Evolutionary conservation across 2,113 vertebrate genomes (phyloP).

Genomic region (Notechis scutatus): DNA sequence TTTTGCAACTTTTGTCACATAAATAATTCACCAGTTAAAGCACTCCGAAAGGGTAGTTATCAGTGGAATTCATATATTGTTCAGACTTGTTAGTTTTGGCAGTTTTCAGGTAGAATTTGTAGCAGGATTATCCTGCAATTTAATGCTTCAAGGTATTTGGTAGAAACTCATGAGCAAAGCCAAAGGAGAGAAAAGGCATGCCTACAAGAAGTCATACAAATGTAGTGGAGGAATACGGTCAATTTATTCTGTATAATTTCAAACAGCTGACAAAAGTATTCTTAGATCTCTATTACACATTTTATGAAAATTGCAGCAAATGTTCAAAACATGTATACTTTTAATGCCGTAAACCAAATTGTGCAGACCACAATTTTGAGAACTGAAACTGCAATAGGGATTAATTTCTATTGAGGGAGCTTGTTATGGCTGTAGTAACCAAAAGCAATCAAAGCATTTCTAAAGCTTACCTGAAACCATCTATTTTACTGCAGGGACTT

Average conservation of each 20-base stretch:
- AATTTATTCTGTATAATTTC: neutral
- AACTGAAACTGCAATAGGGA: neutral
- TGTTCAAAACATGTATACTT: neutral
- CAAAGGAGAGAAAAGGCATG: neutral
- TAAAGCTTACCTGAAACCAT: neutral
- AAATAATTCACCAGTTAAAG: neutral
- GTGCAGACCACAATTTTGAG: neutral
- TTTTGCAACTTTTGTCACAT: neutral
- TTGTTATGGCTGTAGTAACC: neutral
- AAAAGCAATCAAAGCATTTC: neutral
- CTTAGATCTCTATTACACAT: neutral
- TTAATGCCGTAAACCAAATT: neutral
- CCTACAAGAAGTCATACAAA: no score
- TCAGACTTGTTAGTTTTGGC: neutral
- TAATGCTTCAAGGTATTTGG: neutral
- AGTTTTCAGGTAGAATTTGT: constrained; percentile 7
- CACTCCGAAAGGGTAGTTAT: neutral
- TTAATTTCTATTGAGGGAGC: neutral
- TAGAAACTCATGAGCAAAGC: neutral
- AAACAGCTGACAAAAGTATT: neutral
- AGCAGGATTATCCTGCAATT: neutral
- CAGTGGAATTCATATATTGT: neutral
- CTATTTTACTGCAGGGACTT: neutral
- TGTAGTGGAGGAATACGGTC: neutral
- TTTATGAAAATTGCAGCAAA: neutral